Evolutionary conservation across 2,888 invertebrate species (phyloP), one percentile per base, ranked within the genome.

Genomic region (Andrena chrysosceles): DNA sequence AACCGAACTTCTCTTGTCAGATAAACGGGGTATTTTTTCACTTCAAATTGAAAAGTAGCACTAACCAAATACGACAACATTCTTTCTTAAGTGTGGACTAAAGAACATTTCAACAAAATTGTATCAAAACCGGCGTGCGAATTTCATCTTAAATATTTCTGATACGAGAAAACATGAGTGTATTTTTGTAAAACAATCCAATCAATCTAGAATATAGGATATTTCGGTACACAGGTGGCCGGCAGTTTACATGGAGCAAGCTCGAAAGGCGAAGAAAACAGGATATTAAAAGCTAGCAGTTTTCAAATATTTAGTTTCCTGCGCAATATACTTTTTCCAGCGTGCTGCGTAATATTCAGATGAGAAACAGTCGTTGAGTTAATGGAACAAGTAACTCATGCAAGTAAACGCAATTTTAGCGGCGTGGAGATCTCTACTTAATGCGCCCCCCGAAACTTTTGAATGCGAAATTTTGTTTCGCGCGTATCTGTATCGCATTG

Each of bases 361-460:
- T 31, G 35, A 49, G 4, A 71, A 60, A 20, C 16, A 1, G 13
- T 8, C n/a, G 23, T 52, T 13, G 31, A 10, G 13, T 60, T 60
- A 70, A 52, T 56, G 60, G n/a, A 48, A 33, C 29, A 20, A 23
- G 26, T 63, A 69, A 70, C 35, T 64, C 42, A 31, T n/a, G 13
- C 35, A 23, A 68, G 42, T 33, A 63, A 63, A 49, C 42, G 35
- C 23, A 42, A 20, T 62, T 66, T 54, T 26, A 49, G 59, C 16
- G 23, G 35, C 52, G 20, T 13, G 48, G n/a, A 71, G 68, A 77
- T 70, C 62, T 35, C 62, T 13, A 56, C 71, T 71, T 67, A 72
- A 59, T 68, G 48, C 48, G 31, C 29, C n/a, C 20, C 23, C 23
- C 10, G 35, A 62, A 81, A 72, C 54, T 81, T 81, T 79, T 26